These are phyloP conservation scores for Drosophila glabriapex DNA, from an alignment of 2,888 invertebrate genomes.

Conservation along the genomic window DNA sequence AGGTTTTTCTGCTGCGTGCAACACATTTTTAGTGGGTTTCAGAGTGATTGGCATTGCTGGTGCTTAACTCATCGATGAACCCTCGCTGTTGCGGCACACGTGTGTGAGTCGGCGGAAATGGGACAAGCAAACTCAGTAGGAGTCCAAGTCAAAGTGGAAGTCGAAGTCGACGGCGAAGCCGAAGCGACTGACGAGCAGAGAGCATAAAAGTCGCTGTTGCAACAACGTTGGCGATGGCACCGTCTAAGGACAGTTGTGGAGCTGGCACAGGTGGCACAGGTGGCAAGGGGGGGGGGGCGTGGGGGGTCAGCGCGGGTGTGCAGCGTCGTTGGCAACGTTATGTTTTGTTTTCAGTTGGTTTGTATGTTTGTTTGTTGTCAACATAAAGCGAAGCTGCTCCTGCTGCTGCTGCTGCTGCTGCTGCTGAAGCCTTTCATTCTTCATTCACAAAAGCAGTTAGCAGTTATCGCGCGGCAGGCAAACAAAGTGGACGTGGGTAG, in stretches of 20 bases:
- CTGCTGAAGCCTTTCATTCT: conserved; percentile 23
- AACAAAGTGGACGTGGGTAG: conserved; percentile 64
- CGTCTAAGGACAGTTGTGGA: conserved; percentile 23
- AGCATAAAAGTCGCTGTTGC: conserved; percentile 45
- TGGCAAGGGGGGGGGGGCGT: background rate
- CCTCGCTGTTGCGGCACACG: conserved; percentile 47
- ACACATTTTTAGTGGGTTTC: background rate
- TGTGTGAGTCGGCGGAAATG: conserved; percentile 58
- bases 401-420: conserved; percentile 17
- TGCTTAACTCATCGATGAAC: background rate
- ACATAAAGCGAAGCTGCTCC: conserved; percentile 56
- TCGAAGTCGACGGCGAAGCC: conserved; percentile 3
- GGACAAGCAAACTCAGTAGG: conserved; percentile 44
- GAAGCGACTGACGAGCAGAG: conserved; percentile 43
- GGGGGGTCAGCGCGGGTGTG: background rate
- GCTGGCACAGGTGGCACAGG: no score
- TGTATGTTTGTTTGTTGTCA: conserved; percentile 53
- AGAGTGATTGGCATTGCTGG: background rate
- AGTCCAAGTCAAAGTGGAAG: conserved; percentile 24
- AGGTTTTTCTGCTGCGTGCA: no score
- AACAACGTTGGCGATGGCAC: conserved; percentile 46
- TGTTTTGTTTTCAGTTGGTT: conserved; percentile 39
- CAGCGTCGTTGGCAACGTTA: conserved; percentile 51
- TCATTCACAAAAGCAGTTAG: conserved; percentile 75
- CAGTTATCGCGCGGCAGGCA: conserved; percentile 69